phyloP scores from a whole-genome alignment of 2,888 invertebrate species.

The Chrysina gloriosa region DNA sequence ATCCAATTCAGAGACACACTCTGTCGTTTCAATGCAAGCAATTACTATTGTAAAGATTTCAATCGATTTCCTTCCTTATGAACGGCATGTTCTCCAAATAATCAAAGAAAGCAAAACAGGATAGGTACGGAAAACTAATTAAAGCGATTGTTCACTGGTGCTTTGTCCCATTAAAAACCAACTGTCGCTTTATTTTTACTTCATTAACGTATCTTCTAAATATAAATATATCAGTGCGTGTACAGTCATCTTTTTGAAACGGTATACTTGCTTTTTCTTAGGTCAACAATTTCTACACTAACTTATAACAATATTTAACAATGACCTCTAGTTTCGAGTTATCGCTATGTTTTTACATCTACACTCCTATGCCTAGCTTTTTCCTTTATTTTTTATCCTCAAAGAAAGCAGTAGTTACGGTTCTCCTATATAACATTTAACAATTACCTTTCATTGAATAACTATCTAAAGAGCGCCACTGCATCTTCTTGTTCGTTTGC shows the following conservation, averaged over 20 bases:
- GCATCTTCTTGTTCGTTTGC: conserved; percentile 46
- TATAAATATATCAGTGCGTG: conserved; percentile 41
- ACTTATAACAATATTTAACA: conserved; percentile 64
- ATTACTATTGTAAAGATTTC: neutral
- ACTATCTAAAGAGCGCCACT: conserved; percentile 51
- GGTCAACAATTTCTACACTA: conserved; percentile 57
- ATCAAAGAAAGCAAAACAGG: conserved; percentile 6
- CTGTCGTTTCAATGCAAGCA: conserved; percentile 3
- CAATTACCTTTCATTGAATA: conserved; percentile 52
- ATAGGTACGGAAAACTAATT: conserved; percentile 21
- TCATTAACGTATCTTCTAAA: conserved; percentile 27
- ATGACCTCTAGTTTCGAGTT: conserved; percentile 59
- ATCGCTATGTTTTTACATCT: conserved; percentile 40
- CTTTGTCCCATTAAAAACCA: conserved; percentile 31
- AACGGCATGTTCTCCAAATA: conserved; percentile 2
- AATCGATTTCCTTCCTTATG: neutral
- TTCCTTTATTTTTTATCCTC: conserved; percentile 44
- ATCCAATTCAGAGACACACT: conserved; percentile 9
- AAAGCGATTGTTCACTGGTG: conserved; percentile 42
- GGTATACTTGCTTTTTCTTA: conserved; percentile 55
- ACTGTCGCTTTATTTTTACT: conserved; percentile 31
- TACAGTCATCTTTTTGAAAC: conserved; percentile 49
- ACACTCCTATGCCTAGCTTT: conserved; percentile 54
- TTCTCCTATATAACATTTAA: conserved; percentile 55
- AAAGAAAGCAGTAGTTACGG: conserved; percentile 51